phyloP scores from a whole-genome alignment of 2,797 vertebrate species.

The Epinephelus malabaricus region DNA sequence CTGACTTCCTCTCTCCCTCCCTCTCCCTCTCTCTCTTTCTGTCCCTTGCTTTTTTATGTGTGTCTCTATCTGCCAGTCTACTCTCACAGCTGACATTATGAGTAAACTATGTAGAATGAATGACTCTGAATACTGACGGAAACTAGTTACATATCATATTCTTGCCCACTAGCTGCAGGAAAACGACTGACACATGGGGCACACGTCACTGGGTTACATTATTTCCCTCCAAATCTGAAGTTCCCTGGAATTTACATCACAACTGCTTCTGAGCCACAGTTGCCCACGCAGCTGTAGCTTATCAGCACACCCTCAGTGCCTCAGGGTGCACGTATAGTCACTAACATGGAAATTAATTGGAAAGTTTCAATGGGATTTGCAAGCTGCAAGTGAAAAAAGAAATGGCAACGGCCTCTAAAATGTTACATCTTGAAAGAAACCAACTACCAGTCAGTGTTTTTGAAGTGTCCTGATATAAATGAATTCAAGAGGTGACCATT shows the following conservation, averaged over 20 bases:
- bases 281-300: conserved; percentile 52
- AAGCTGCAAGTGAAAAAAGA: neutral
- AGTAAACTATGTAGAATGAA: conserved; percentile 4
- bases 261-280: conserved; percentile 48
- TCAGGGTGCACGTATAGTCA: neutral
- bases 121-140: neutral
- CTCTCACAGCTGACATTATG: conserved; percentile 30
- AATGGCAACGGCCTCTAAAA: neutral
- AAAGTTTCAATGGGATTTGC: neutral
- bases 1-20: conserved; percentile 42
- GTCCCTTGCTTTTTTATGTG: conserved; percentile 8
- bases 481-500: neutral
- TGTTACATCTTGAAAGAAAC: neutral
- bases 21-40: conserved; percentile 8
- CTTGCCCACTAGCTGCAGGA: neutral
- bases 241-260: conserved; percentile 41
- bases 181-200: conserved; percentile 6
- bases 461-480: neutral
- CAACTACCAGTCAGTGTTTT: neutral
- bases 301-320: neutral
- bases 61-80: neutral
- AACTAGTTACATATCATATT: neutral
- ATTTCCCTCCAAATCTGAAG: conserved; percentile 59
- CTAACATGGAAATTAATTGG: neutral
- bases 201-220: conserved; percentile 18